Conservation (phyloP, 2,888 invertebrate genomes). For the Pachydiplax longipennis region DNA sequence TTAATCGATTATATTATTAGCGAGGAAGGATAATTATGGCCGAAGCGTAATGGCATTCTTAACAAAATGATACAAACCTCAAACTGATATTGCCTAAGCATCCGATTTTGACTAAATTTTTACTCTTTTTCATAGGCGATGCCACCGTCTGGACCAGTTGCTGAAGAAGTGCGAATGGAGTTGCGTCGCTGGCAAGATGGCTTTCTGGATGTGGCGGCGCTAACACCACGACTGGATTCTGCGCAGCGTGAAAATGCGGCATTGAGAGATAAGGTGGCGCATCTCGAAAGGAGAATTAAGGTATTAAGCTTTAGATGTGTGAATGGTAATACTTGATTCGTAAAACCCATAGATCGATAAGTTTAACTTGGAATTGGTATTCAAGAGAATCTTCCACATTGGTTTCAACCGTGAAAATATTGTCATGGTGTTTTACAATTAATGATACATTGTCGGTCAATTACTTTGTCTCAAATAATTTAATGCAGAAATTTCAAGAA, state of each 20-base stretch:
- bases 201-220: conserved; percentile 79
- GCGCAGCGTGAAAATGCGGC: conserved; percentile 70
- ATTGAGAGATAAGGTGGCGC: conserved; percentile 71
- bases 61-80: too few relatives aligned
- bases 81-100: too few relatives aligned
- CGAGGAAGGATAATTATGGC: too few relatives aligned
- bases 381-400: too few relatives aligned
- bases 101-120: background rate
- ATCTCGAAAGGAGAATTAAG: conserved; percentile 76
- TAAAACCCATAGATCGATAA: background rate
- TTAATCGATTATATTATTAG: too few relatives aligned
- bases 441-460: too few relatives aligned
- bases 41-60: too few relatives aligned
- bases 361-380: background rate
- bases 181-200: conserved; percentile 79
- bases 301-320: conserved; percentile 56
- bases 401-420: too few relatives aligned
- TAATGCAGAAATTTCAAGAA: too few relatives aligned
- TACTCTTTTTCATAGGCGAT: conserved; percentile 64
- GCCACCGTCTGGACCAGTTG: conserved; percentile 68
- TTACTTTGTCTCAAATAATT: too few relatives aligned
- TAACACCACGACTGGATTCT: conserved; percentile 73
- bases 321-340: background rate
- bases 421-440: too few relatives aligned
- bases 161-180: conserved; percentile 72